Percentiles rank a stretch among this genome's conserved stretches.
Evolutionary conservation across 2,113 vertebrate species (phyloP).

Genomic region (Hippocampus abdominalis): DNA sequence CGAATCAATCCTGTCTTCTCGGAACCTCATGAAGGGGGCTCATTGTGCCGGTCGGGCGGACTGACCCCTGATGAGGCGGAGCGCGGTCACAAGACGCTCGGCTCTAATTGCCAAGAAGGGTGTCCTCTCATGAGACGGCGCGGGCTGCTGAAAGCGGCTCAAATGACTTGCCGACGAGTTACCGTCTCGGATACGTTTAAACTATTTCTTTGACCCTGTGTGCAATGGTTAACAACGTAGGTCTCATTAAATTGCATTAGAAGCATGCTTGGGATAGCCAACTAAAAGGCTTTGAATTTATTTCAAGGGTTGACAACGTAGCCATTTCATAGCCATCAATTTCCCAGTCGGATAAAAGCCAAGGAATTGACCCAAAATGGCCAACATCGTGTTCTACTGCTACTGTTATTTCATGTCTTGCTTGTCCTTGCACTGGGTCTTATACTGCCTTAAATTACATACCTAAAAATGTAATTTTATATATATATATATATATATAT

Average conservation of each 20-base stretch:
- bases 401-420: too few species aligned
- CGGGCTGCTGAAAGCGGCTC: conserved; percentile 17
- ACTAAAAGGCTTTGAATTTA: not conserved
- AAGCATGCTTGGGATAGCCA: not conserved
- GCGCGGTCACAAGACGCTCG: conserved; percentile 54
- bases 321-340: not conserved
- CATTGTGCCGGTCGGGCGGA: conserved; percentile 42
- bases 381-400: too few species aligned
- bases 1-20: conserved; percentile 24
- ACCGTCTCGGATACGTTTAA: not conserved
- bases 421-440: too few species aligned
- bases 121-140: conserved; percentile 28
- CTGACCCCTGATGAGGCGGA: conserved; percentile 42
- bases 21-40: conserved; percentile 43
- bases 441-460: too few species aligned
- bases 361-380: not conserved
- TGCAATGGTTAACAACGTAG: not conserved
- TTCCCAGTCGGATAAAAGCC: not conserved
- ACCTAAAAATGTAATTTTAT: too few species aligned
- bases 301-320: not conserved
- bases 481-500: too few species aligned
- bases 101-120: conserved; percentile 33
- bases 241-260: not conserved
- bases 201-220: conserved; percentile 15
- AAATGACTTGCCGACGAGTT: conserved; percentile 13